These are phyloP conservation scores for Takifugu flavidus DNA, from an alignment of 2,113 vertebrate genomes.

Conservation along the genomic window DNA sequence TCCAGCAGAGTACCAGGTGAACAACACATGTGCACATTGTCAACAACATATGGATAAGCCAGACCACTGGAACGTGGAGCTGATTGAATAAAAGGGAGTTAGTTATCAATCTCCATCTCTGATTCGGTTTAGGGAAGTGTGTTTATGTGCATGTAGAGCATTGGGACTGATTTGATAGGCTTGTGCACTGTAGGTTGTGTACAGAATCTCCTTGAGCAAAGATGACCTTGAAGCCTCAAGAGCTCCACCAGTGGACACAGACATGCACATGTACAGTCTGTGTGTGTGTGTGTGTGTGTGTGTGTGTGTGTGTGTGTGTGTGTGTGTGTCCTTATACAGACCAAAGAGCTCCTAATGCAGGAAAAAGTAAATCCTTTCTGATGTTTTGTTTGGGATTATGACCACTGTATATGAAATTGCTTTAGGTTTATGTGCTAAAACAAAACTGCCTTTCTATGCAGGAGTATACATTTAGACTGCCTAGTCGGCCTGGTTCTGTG, in stretches of 20 bases:
- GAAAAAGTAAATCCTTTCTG: neutral
- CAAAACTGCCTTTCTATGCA: no score
- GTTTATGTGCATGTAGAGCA: neutral
- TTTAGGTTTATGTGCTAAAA: neutral
- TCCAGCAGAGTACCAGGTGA: conserved; percentile 30
- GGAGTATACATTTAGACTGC: no score
- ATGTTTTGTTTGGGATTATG: neutral
- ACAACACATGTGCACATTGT: conserved; percentile 30
- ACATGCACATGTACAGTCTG: no score
- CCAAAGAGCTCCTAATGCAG: neutral
- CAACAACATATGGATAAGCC: conserved; percentile 28
- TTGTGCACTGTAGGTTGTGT: conserved; percentile 1
- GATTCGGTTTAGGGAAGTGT: neutral
- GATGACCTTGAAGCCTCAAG: conserved; percentile 58
- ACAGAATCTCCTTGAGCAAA: conserved; percentile 49
- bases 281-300: conserved; percentile 6
- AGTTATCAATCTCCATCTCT: conserved; percentile 6
- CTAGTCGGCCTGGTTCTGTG: no score
- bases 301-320: neutral
- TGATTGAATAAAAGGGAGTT: conserved; percentile 1
- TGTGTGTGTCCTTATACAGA: neutral
- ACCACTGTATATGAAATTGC: neutral
- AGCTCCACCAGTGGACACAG: no score
- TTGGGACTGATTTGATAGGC: conserved; percentile 34
- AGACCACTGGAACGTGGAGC: conserved; percentile 17